phyloP scores from a whole-genome alignment of 1,140 invertebrate genomes.

The Temnothorax nylanderi region DNA sequence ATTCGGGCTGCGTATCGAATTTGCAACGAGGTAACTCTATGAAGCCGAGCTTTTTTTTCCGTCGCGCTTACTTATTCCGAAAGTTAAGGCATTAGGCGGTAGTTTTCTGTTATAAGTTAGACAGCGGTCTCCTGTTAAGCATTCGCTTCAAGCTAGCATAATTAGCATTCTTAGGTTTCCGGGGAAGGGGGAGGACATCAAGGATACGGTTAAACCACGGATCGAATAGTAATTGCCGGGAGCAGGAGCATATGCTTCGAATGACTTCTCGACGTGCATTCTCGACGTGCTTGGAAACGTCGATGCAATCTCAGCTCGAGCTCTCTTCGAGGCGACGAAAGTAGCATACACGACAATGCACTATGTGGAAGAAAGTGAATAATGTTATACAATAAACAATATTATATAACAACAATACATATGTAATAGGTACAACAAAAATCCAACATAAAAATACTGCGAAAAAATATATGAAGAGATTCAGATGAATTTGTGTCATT shows the following conservation, averaged over 20 bases:
- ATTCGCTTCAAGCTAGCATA: constrained; percentile 12
- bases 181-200: neutral
- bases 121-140: constrained; percentile 4
- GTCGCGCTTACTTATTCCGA: constrained; percentile 35
- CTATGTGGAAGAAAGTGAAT: neutral
- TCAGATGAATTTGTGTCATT: neutral
- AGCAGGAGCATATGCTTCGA: constrained; percentile 43
- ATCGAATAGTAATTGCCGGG: constrained; percentile 60
- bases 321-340: constrained; percentile 2
- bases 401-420: neutral
- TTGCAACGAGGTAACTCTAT: constrained; percentile 37
- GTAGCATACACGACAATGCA: neutral
- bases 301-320: neutral
- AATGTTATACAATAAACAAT: neutral
- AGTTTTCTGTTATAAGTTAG: constrained; percentile 14
- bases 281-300: constrained; percentile 48
- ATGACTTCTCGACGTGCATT: constrained; percentile 13
- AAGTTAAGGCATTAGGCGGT: constrained; percentile 49
- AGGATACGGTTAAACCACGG: constrained; percentile 51
- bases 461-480: neutral
- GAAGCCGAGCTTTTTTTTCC: constrained; percentile 21
- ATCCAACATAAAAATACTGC: neutral
- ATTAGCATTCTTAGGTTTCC: constrained; percentile 42
- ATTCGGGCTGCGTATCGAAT: constrained; percentile 39
- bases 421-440: neutral